Percentiles rank a stretch among this genome's conserved stretches.
phyloP scores from a whole-genome alignment of 2,113 vertebrate genomes.

The Tetrax tetrax region DNA sequence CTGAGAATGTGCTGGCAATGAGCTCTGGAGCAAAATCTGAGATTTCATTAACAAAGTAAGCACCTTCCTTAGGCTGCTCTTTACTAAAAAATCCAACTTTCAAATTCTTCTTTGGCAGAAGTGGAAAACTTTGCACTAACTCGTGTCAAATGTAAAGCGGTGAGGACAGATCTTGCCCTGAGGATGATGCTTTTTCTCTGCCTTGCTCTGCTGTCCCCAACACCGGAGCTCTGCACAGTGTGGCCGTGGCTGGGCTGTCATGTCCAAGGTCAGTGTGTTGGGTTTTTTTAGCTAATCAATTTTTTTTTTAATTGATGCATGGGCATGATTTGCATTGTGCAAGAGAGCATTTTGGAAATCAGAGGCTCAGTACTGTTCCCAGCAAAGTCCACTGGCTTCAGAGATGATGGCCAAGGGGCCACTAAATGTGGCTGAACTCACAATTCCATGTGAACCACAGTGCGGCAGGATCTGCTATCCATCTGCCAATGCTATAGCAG shows the following conservation, averaged over 20 bases:
- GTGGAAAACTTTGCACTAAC: not conserved
- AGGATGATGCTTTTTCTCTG: not conserved
- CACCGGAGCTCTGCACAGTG: accelerated
- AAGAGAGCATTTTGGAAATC: not conserved
- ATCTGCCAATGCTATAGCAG: accelerated
- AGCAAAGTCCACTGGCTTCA: not conserved
- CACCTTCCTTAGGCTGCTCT: not conserved
- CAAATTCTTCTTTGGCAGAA: not conserved
- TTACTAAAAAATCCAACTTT: not conserved
- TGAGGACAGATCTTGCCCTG: not conserved
- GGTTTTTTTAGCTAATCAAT: too few relatives aligned
- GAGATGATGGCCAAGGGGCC: accelerated
- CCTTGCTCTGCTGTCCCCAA: not conserved
- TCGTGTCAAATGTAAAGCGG: not conserved
- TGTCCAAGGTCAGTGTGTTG: not conserved
- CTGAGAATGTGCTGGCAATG: not conserved
- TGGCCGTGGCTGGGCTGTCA: not conserved
- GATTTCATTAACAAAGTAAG: not conserved
- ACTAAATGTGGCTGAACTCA: not conserved
- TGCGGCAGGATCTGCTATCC: accelerated
- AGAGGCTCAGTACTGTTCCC: accelerated
- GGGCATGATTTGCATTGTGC: not conserved
- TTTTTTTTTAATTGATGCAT: too few relatives aligned
- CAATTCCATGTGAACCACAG: accelerated
- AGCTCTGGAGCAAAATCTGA: not conserved